Evolutionary conservation across 2,888 invertebrate species (phyloP), one percentile per base, ranked within the genome.

Genomic region (Netelia virgata): DNA sequence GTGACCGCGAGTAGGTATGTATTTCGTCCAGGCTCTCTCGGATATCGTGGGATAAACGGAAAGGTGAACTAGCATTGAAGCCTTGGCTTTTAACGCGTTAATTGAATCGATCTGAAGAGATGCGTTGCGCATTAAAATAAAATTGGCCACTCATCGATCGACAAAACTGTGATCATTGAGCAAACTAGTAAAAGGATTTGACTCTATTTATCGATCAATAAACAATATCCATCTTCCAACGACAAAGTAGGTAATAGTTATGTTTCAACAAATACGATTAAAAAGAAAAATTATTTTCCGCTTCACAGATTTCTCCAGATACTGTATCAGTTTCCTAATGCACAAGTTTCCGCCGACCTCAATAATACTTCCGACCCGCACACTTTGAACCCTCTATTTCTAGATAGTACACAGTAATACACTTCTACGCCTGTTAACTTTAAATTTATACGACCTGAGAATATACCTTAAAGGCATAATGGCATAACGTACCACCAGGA

Each of bases 391-490:
- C 14, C 28, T n/a, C 16, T 10, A 59, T 28, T 53, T 64, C 11
- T 64, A n/a, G 70, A 63, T 47, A 14, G 5, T 36, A 53, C 43
- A 18, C 53, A 9, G 64, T 57, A 72, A 79, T 70, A 66, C 59
- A 36, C 57, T 3, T 72, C 41, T 55, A 50, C 63, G 36, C 55
- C 73, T 55, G 77, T 84, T 76, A 81, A 84, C 77, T 82, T 74
- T 78, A 81, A 50, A 82, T 81, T 84, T 70, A 74, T 84, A 74
- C 63, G 74, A 74, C 73, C 36, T 57, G 28, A 53, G 74, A 66
- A 81, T 72, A 80, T 74, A 73, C 55, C 73, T 68, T 47, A 55
- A 28, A 81, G 36, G 50, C 68, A 63, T 53, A 73, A 79, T 20
- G 69, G 69, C 68, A 53, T 69, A 57, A 69, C 55, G 57, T 63